Evolutionary conservation across 2,797 vertebrate species (phyloP).

Genomic region (Lagodon rhomboides): DNA sequence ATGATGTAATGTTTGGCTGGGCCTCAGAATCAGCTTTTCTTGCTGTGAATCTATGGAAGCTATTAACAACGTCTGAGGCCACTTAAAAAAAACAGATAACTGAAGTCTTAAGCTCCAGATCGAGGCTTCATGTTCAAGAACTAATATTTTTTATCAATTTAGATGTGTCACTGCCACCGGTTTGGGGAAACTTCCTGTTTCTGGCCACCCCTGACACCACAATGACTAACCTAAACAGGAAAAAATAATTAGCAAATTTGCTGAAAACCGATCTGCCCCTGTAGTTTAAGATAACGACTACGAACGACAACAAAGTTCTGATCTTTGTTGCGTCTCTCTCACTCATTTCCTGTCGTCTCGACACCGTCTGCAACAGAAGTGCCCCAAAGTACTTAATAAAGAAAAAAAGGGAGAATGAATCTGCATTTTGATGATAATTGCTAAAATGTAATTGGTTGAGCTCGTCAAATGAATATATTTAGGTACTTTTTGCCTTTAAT

Average conservation of each 20-base stretch:
- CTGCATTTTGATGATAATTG: neutral
- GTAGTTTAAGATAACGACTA: neutral
- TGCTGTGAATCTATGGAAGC: neutral
- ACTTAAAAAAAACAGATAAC: neutral
- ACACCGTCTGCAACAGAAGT: neutral
- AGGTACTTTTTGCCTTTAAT: neutral
- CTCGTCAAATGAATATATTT: neutral
- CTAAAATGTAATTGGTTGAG: accelerated
- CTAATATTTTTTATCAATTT: neutral
- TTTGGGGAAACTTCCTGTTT: constrained; percentile 35
- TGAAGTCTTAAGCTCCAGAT: constrained; percentile 2
- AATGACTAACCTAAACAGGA: neutral
- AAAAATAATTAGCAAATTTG: neutral
- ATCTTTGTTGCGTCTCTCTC: neutral
- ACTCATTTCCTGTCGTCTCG: neutral
- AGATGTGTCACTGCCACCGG: neutral
- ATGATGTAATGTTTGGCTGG: constrained; percentile 2
- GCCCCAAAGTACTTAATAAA: neutral
- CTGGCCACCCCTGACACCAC: neutral
- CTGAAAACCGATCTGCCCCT: neutral
- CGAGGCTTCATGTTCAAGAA: neutral
- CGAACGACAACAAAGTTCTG: neutral
- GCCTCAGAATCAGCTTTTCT: neutral
- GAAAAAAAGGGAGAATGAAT: neutral
- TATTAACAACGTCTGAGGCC: neutral